Base-by-base conservation (phyloP, 2,888 invertebrate species). In the Plagiodera versicolora region DNA sequence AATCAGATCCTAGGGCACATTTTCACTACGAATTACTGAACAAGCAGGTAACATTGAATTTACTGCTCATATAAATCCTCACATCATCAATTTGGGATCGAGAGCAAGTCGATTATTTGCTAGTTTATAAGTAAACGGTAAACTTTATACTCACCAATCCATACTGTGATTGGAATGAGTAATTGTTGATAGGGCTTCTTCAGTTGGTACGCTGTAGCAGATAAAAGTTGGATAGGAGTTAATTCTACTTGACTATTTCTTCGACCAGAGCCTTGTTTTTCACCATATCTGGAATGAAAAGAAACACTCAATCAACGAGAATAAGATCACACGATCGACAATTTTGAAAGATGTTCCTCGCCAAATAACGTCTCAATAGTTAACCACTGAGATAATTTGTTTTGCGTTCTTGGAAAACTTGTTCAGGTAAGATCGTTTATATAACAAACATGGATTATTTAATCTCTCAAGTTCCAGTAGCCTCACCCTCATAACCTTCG, bases 131-230 rank as follows among this genome's bases (percentile, higher is more conserved):
- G n/a, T n/a, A n/a, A n/a, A n/a, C n/a, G n/a, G 2, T 32, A 11
- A 10, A 11, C 32, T 6, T 28, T 14, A 14, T 39, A 39, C 39
- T 39, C 14, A 59, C 98, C 98, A 72, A 96, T 95, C 89, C 95
- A 98, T 53, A 98, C 83, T 0, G 98, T 98, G 65, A 98, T 89
- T 1, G 97, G 97, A 66, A 98, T 94, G 32, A 98, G 86, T 5
- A 98, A 84, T 73, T 96, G 90, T 76, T 97, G 96, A 76, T 95
- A 92, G 0, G 92, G 92, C 77, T 95, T 92, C 80, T 91, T 91
- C 75, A 95, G 83, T 77, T 98, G 97, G 77, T 90, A 90, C 62
- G 92, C 90, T 0, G 98, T 97, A 14, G 95, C 94, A 8, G 93
- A 89, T 6, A 95, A 81, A 56, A 94, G 83, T 77, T 92, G 91